A percentile compares a stretch with the other conserved stretches of the same genome.
These are phyloP conservation scores for Pempheris klunzingeri DNA, from an alignment of 2,797 vertebrate species.

Conservation along the genomic window DNA sequence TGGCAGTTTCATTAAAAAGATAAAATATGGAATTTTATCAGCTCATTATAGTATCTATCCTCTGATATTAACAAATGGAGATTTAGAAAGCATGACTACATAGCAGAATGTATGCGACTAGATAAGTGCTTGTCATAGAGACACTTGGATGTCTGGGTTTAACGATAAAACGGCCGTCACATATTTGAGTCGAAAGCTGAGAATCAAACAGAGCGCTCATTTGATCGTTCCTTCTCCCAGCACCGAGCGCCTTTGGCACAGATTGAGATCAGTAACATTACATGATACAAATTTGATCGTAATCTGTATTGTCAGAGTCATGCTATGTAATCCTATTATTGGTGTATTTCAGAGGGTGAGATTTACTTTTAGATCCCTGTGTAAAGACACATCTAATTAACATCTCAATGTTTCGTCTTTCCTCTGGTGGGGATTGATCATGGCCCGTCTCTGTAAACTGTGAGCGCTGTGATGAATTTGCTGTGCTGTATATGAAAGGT, in stretches of 20 bases:
- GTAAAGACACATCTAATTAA: constrained; percentile 75
- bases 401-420: constrained; percentile 63
- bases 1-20: constrained; percentile 50
- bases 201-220: constrained; percentile 41
- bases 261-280: constrained; percentile 65
- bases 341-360: constrained; percentile 72
- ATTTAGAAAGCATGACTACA: constrained; percentile 41
- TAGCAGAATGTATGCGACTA: constrained; percentile 47
- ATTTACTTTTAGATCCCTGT: constrained; percentile 69
- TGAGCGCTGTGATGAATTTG: constrained; percentile 35
- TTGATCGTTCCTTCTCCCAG: constrained; percentile 41
- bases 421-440: constrained; percentile 54
- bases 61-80: constrained; percentile 51
- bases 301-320: constrained; percentile 70
- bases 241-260: constrained; percentile 38
- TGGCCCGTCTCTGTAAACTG: constrained; percentile 51
- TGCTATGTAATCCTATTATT: constrained; percentile 79
- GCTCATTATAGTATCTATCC: constrained; percentile 45
- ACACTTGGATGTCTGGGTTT: constrained; percentile 53
- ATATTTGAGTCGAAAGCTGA: constrained; percentile 48
- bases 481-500: constrained; percentile 26
- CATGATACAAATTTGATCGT: constrained; percentile 66
- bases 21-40: constrained; percentile 50
- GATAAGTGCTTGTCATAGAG: constrained; percentile 45
- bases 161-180: constrained; percentile 53